Evolutionary conservation across 2,888 invertebrate genomes (phyloP), one percentile per base, ranked within the genome.

Genomic region (Aleiodes testaceus): DNA sequence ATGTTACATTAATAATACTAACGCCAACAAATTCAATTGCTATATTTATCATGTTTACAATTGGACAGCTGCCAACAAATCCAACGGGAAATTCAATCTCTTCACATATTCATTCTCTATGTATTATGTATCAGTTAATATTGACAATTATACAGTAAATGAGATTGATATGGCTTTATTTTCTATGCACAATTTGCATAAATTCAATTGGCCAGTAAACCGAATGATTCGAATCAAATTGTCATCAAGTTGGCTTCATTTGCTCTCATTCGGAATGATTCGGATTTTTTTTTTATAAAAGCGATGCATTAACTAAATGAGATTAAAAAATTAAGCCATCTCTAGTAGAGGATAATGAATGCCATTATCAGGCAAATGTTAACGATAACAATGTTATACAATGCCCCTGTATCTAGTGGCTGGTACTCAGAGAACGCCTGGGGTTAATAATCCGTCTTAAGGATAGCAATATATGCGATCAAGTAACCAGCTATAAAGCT

Each of bases 361-460:
- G 36, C 36, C 36, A 36, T 36, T 36, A 36, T 9, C 11, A 36
- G 36, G 9, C 2, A 9, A 36, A 36, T 36, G 36, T 36, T 36
- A 36, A 36, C 36, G 36, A 36, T 36, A 36, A 36, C 36, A 36
- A 36, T 9, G 9, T 36, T 36, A 36, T 36, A 36, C 11, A 36
- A 36, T 36, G 36, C 36, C 36, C 9, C 36, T 36, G 36, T 36
- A 36, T 36, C 36, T 36, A 36, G 36, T 36, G 36, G 36, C 36
- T 36, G 36, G 36, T 36, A 36, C 36, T 36, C 36, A 36, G 36
- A 36, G 36, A 36, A 7, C 22, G 53, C 53, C 26, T 22, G 20
- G 26, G 53, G 22, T 26, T 53, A 6, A 53, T 53, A 53, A 42
- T 44, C 63, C 63, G 16, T 63, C 45, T 65, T 50, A 12, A 65